These are phyloP conservation scores for Cheilosia vernalis DNA, from an alignment of 2,888 invertebrate species.

Conservation along the genomic window DNA sequence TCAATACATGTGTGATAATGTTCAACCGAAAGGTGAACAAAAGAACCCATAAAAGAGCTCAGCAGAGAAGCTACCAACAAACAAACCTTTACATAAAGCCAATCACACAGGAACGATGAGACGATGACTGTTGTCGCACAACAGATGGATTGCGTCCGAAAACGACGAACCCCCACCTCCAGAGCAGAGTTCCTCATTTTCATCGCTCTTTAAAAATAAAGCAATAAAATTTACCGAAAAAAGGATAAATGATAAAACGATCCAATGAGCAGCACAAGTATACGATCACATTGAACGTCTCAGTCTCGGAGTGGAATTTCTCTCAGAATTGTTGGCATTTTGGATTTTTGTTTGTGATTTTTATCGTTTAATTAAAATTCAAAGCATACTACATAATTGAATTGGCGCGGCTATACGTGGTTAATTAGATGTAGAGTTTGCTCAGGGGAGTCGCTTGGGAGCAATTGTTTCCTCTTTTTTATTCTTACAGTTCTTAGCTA, in stretches of 20 bases:
- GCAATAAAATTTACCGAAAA: conserved; percentile 29
- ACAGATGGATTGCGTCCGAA: conserved; percentile 35
- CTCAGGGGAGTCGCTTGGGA: too few species aligned
- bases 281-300: conserved; percentile 17
- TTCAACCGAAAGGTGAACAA: conserved; percentile 36
- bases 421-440: conserved; percentile 7
- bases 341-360: conserved; percentile 15
- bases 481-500: too few species aligned
- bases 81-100: conserved; percentile 21
- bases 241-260: conserved; percentile 20
- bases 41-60: conserved; percentile 60
- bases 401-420: not conserved
- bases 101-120: conserved; percentile 28
- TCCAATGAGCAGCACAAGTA: not conserved
- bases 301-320: conserved; percentile 18
- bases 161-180: conserved; percentile 13
- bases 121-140: conserved; percentile 31
- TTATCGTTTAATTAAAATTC: conserved; percentile 38
- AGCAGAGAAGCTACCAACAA: conserved; percentile 20
- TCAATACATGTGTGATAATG: conserved; percentile 37
- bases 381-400: conserved; percentile 16
- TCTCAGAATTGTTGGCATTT: conserved; percentile 12
- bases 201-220: conserved; percentile 16
- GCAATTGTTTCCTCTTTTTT: too few species aligned
- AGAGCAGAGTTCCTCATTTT: not conserved